Base-by-base conservation (phyloP, 2,113 vertebrate species). In the Brachypteracias leptosomus region DNA sequence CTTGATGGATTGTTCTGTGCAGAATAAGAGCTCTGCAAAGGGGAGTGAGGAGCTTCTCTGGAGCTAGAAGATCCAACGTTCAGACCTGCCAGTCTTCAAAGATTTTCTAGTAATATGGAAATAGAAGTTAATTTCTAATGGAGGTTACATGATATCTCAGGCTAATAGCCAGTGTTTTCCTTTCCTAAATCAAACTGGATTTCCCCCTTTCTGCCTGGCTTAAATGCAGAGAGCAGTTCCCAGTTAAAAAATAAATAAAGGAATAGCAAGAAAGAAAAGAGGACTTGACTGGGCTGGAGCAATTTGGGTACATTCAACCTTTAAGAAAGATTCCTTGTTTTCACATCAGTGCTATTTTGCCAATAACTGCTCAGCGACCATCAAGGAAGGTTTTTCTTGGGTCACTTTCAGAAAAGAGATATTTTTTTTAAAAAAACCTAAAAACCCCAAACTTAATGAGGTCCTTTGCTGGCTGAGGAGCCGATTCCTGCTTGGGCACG, bases 371-470 rank as follows among this genome's bases (percentile, higher is more conserved):
- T 91, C 57, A 47, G 66, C 2, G 7, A 83, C 91, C 54, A 85
- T 76, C 42, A 87, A 95, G 89, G 73, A 93, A 91, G 28, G 84
- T 92, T 95, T 95, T 89, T 89, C 89, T 97, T 96, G 87, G 86
- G 70, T 72, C 59, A 26, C 70, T 88, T 91, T 95, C 91, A 95
- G 94, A 89, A 94, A 80, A 72, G 3, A 40, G 35, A n/a, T 29
- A 83, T 3, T 2, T 14, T 29, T 86, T 3, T 3, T 14, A 61
- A 42, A 36, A 35, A 9, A 28, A n/a, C n/a, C n/a, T n/a, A 71
- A 24, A 59, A 49, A 46, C 0, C 4, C 24, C 36, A n/a, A 59
- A 85, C 5, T 9, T 25, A 88, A 65, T 6, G 13, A 22, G 25
- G 9, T 68, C 12, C 21, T 57, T 65, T 82, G n/a, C 51, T 87